These are phyloP conservation scores for Bedellia somnulentella DNA, from an alignment of 2,888 invertebrate species.

Conservation along the genomic window DNA sequence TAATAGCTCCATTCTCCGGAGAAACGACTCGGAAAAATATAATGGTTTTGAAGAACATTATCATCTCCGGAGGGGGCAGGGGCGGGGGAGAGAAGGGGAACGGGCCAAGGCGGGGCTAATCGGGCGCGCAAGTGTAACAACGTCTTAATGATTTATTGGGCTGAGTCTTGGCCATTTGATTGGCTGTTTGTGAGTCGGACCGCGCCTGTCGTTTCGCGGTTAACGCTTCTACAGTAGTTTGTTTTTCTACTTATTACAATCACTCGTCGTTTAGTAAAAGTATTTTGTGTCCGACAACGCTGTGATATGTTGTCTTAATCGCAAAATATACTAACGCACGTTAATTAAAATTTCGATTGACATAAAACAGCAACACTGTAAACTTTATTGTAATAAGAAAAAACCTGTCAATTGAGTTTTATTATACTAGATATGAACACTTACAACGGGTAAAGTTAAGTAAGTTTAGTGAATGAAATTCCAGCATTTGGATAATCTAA, in stretches of 20 bases:
- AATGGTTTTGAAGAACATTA: conserved; percentile 15
- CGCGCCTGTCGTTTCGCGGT: background rate
- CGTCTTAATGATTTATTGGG: conserved; percentile 16
- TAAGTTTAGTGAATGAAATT: too few relatives aligned
- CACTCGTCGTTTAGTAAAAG: too few relatives aligned
- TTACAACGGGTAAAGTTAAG: too few relatives aligned
- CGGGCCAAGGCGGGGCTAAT: conserved; percentile 9
- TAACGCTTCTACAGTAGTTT: background rate
- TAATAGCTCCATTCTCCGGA: background rate
- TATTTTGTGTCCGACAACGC: too few relatives aligned
- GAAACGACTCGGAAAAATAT: conserved; percentile 14
- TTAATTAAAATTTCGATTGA: too few relatives aligned
- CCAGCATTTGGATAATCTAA: too few relatives aligned
- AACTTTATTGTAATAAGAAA: too few relatives aligned
- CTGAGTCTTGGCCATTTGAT: conserved; percentile 9
- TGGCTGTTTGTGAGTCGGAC: background rate
- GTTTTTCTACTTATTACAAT: background rate
- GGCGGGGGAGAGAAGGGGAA: conserved; percentile 2
- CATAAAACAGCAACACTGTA: too few relatives aligned
- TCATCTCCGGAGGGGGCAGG: conserved; percentile 5
- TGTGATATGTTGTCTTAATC: too few relatives aligned
- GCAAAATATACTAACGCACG: too few relatives aligned
- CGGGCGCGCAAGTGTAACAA: conserved; percentile 11
- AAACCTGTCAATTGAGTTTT: too few relatives aligned
- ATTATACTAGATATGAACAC: too few relatives aligned